Base-by-base conservation (phyloP, 2,113 vertebrate species). In the Plecotus auritus region DNA sequence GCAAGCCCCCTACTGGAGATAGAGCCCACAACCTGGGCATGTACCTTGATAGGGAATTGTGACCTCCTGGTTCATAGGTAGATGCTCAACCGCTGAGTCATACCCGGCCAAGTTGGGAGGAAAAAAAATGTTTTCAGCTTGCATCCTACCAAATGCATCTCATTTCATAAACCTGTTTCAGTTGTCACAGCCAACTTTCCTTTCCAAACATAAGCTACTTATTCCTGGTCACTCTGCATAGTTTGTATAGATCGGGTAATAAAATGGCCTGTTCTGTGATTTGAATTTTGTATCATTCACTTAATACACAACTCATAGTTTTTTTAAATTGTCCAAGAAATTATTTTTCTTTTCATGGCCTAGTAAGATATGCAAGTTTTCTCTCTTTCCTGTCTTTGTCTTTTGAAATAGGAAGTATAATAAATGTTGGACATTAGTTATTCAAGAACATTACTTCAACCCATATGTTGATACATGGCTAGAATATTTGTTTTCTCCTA, bases 381-480 rank as follows among this genome's bases (percentile, higher is more conserved):
- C 13, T 22, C 32, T 56, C 10, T 76, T 87, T 74, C 26, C 32
- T 45, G 12, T 9, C 10, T 84, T 40, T 77, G 17, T 61, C 9
- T 77, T 47, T 82, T 64, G 30, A 82, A 85, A 67, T 30, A 61
- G 18, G 69, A 90, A 82, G 84, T 61, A 14, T 10, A 37, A 77
- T 85, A 78, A 3, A 7, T 11, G 64, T 87, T 56, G 5, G 32
- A 9, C 2, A 64, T 64, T 35, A 47, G 22, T 40, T 80, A 40
- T 54, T 74, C 76, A 42, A 51, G 30, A 80, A 70, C 14, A 17
- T 37, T 42, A 45, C 11, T 49, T 80, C 51, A n/a, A 37, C 18
- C 70, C 7, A 18, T 22, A 2, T 1, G 0, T 54, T 26, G 28
- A n/a, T 9, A 0, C 14, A 4, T 40, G 1, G 9, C 10, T 61